Base-by-base conservation (phyloP, 2,888 invertebrate genomes). In the Oscheius sp. region DNA sequence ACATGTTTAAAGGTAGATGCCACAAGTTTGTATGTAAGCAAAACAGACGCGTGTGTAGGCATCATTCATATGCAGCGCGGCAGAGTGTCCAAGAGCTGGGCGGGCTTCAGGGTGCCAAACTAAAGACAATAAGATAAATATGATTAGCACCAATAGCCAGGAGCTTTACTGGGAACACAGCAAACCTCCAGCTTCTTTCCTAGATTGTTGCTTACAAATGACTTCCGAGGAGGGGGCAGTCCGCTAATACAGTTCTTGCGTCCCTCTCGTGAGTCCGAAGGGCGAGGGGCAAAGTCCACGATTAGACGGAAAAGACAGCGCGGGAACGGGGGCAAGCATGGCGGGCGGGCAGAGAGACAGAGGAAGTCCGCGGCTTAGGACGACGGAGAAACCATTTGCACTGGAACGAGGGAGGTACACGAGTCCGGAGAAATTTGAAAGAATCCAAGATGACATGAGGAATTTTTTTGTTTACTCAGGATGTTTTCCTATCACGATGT, bases 261-360 rank as follows among this genome's bases (percentile, higher is more conserved):
- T 29, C 25, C 49, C 66, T 9, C 35, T 69, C 69, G 27, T 55
- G 23, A 35, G 55, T 69, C 69, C 69, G 56, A 69, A 69, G 71
- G 71, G 71, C 71, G 71, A 59, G 53, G 71, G 71, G 61, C 71
- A 53, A 71, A 71, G 71, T 71, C 71, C 71, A 71, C 71, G 1
- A 35, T 46, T 61, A 71, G 71, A 71, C 61, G 61, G 56, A 52
- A 59, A 59, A 71, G 71, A 63, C 52, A 35, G 21, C 43, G 35
- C 43, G 43, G 59, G n/a, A 43, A 35, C 21, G 35, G 29, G 25
- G 41, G 53, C 52, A 35, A n/a, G 5, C 52, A 27, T 18, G 52
- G 66, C 21, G 27, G 45, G 35, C n/a, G 52, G 66, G 21, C n/a
- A 66, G 66, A 52, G 52, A 52, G 29, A 16, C 52, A 66, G 66